Conservation (phyloP, 2,888 invertebrate species). For the Eupithecia dodoneata region DNA sequence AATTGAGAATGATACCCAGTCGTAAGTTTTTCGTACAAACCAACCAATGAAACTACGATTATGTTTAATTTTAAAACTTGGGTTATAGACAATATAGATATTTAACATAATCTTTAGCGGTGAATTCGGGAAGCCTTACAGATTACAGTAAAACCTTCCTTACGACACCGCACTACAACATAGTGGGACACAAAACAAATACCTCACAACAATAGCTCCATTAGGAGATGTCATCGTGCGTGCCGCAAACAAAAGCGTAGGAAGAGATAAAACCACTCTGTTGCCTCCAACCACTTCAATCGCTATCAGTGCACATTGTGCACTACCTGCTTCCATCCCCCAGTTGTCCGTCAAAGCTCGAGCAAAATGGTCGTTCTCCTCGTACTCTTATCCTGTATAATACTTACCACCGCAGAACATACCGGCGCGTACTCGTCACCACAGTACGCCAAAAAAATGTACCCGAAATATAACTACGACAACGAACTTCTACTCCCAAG, state of each 20-base stretch:
- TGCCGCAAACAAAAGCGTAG: slow-evolving; percentile 78
- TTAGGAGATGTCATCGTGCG: slow-evolving; percentile 82
- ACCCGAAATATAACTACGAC: slow-evolving; percentile 64
- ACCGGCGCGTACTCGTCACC: slow-evolving; percentile 81
- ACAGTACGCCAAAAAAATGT: slow-evolving; percentile 81
- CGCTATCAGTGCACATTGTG: slow-evolving; percentile 60
- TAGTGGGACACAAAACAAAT: slow-evolving; percentile 36
- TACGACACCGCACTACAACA: slow-evolving; percentile 38
- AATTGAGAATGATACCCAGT: neutral
- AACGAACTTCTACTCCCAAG: slow-evolving; percentile 67
- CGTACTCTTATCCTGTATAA: slow-evolving; percentile 53
- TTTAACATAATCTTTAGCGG: neutral
- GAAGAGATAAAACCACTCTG: slow-evolving; percentile 79
- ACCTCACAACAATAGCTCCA: slow-evolving; percentile 76
- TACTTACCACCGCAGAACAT: slow-evolving; percentile 65
- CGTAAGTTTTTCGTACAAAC: neutral
- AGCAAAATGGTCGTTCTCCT: slow-evolving; percentile 66
- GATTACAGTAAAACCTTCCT: slow-evolving; percentile 35
- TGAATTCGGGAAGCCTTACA: neutral
- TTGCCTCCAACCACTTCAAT: slow-evolving; percentile 59
- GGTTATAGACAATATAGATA: neutral
- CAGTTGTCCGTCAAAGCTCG: slow-evolving; percentile 52
- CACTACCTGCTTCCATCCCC: slow-evolving; percentile 60
- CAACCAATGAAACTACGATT: neutral
- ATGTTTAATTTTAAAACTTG: neutral